A percentile compares a stretch with the other conserved stretches of the same genome.
These are phyloP conservation scores for Pygocentrus nattereri DNA, from an alignment of 2,797 vertebrate species.

Conservation along the genomic window DNA sequence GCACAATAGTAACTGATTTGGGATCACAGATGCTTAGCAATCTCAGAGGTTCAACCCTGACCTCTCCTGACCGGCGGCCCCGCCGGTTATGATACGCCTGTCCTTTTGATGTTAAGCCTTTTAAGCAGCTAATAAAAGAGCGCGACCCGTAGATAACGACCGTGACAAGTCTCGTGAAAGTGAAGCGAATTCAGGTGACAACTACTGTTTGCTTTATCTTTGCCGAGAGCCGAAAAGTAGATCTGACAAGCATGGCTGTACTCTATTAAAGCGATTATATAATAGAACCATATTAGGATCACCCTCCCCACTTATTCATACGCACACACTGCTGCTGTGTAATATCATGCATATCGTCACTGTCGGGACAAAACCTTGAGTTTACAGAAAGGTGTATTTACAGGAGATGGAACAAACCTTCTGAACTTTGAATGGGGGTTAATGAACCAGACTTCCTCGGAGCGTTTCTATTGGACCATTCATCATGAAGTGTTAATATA, in stretches of 20 bases:
- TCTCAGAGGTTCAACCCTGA: background rate
- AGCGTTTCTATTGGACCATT: too few relatives aligned
- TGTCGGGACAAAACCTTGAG: too few relatives aligned
- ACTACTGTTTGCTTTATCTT: constrained; percentile 49
- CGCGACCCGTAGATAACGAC: constrained; percentile 2
- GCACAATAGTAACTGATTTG: background rate
- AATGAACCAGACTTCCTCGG: too few relatives aligned
- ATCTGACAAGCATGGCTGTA: constrained; percentile 56
- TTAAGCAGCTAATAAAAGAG: constrained; percentile 25
- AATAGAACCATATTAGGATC: constrained; percentile 52
- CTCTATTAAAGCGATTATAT: background rate
- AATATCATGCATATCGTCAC: too few relatives aligned
- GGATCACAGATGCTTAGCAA: background rate
- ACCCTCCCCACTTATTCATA: constrained; percentile 50
- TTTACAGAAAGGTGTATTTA: too few relatives aligned
- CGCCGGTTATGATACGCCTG: constrained; percentile 29
- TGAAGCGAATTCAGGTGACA: constrained; percentile 56
- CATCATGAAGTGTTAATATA: too few relatives aligned
- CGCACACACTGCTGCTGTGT: background rate
- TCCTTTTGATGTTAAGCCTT: constrained; percentile 33
- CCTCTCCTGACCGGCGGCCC: background rate
- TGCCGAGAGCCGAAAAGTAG: constrained; percentile 25
- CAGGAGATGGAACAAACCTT: too few relatives aligned
- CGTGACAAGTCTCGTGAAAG: constrained; percentile 22
- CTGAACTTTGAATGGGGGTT: too few relatives aligned